Base-by-base conservation (phyloP, 2,888 invertebrate genomes). In the Colostygia pectinataria region DNA sequence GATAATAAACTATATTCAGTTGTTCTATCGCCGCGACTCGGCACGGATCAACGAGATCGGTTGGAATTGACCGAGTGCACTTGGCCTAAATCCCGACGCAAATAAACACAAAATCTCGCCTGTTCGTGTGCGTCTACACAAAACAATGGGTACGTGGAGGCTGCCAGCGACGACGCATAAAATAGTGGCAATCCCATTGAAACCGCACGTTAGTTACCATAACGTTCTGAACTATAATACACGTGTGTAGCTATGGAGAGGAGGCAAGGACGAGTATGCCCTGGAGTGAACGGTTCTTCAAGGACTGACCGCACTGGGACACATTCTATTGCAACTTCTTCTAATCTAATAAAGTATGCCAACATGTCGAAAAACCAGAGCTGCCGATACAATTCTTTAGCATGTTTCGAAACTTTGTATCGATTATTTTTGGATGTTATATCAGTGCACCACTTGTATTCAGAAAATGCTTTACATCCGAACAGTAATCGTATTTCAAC, bases 41-140 rank as follows among this genome's bases (percentile, higher is more conserved):
- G 25, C 53, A 34, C 41, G 39, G 48, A 45, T 53, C 59, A 61
- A 62, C 69, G 71, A 71, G 71, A 74, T 73, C 66, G 66, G 68
- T 68, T 74, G 72, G 69, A 77, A 78, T 76, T 76, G 75, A 76
- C 83, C 83, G 74, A 82, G 68, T 83, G 82, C 83, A 83, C 83
- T 84, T 83, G 83, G 83, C 83, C 83, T 74, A 75, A 81, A 83
- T 81, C 82, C 75, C 69, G 74, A 74, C 70, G 68, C 76, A 80
- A 79, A 83, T 80, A 82, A 80, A 83, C 81, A 77, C 71, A 71
- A 77, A 76, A 74, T 75, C 65, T 68, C 66, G 73, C 63, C 68
- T 72, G 71, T 66, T 63, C 67, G 68, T 70, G 62, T 66, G 65
- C 60, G 66, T 67, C 67, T 71, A 46, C 40, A 50, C 31, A 24